These are phyloP conservation scores for Thunnus maccoyii DNA, from an alignment of 2,113 vertebrate genomes.

Conservation along the genomic window DNA sequence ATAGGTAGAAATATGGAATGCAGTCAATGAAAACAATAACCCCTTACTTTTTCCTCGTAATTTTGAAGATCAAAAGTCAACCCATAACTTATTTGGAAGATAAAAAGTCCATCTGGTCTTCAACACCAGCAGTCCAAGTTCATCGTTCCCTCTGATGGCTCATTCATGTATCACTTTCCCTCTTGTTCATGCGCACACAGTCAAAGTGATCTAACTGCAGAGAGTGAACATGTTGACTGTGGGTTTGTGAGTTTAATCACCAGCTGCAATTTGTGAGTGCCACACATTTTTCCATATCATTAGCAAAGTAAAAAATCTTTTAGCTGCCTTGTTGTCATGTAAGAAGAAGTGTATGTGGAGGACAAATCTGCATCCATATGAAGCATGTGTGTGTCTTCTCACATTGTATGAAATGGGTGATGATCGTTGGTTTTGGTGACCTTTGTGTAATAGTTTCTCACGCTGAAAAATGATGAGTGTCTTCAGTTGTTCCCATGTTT, in stretches of 20 bases:
- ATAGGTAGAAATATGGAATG: neutral
- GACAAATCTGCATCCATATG: neutral
- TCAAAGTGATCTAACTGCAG: constrained; percentile 16
- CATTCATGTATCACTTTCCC: constrained; percentile 31
- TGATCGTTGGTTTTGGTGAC: neutral
- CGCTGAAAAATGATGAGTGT: too few species aligned
- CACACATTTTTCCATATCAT: neutral
- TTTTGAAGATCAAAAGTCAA: neutral
- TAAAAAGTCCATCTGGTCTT: constrained; percentile 38
- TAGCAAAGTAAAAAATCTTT: neutral
- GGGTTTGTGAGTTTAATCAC: constrained; percentile 10
- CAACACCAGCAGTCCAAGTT: constrained; percentile 1
- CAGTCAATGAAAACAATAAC: neutral
- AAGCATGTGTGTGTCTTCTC: neutral
- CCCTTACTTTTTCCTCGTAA: neutral
- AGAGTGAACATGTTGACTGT: neutral
- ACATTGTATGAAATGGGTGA: neutral
- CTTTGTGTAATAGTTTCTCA: neutral
- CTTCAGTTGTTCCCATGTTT: too few species aligned
- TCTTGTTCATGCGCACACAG: neutral
- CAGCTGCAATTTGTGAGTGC: neutral
- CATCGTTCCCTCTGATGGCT: constrained; percentile 13
- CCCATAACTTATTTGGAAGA: neutral
- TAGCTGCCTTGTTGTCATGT: neutral
- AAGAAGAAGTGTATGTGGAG: neutral